Base-by-base conservation (phyloP, 2,888 invertebrate genomes). In the Rhyacophila evoluta region DNA sequence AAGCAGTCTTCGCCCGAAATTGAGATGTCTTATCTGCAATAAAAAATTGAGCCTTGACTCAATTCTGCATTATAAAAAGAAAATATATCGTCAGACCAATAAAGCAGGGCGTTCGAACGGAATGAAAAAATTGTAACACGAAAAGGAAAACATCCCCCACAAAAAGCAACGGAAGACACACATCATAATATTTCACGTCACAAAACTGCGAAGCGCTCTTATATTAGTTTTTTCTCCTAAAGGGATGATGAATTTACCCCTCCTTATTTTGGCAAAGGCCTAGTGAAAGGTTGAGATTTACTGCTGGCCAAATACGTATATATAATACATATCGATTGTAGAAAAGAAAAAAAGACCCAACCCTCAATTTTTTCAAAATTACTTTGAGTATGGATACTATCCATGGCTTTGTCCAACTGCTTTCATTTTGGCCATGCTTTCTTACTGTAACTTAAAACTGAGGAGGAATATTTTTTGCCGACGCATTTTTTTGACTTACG, bases 181-280 rank as follows among this genome's bases (percentile, higher is more conserved):
- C 55, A 55, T 55, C 55, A 55, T 55, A 55, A 55, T 55, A 55
- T 55, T 55, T 55, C 55, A 55, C 19, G 55, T 55, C 55, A 8
- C 55, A 55, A 55, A 55, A 55, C 15, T 55, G 55, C 25, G 55
- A 19, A 19, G 25, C 15, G 10, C 25, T 55, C 19, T 55, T 19
- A 55, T 55, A 55, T 55, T 41, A 41, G 25, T 55, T 55, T 55
- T 55, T 19, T 55, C 55, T 55, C 8, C 19, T 1, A 55, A 19
- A 25, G 55, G 25, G 55, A 55, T 25, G 55, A 55, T 25, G 55
- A 25, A 19, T 55, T 10, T n/a, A 55, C 25, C 12, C 8, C 19
- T 19, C 15, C 41, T 41, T 41, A 8, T 8, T 41, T 19, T 41
- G 55, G 19, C 25, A 1, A 10, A 19, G 55, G 55, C 55, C 12